These are phyloP conservation scores for Neosalanx taihuensis DNA, from an alignment of 2,797 vertebrate genomes.

Conservation along the genomic window DNA sequence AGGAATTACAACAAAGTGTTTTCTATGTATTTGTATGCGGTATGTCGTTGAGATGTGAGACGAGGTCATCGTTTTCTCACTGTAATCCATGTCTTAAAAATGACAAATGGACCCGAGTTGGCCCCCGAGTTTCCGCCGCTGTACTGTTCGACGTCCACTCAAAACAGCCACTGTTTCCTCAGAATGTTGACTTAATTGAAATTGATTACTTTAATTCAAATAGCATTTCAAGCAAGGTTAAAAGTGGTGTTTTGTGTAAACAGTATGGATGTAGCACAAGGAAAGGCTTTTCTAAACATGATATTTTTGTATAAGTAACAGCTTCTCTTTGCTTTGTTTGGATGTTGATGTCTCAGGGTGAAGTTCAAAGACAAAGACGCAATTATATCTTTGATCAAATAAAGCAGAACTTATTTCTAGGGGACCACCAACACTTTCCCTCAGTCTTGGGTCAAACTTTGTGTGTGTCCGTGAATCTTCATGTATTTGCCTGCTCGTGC, in stretches of 20 bases:
- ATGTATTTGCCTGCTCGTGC: conserved; percentile 13
- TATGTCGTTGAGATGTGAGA: neutral
- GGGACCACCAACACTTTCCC: conserved; percentile 68
- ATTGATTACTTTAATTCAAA: no score
- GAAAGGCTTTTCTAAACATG: neutral
- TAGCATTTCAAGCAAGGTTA: no score
- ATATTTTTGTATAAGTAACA: neutral
- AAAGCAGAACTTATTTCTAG: conserved; percentile 60
- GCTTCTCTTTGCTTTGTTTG: conserved; percentile 1
- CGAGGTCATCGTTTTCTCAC: neutral
- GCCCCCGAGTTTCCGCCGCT: no score
- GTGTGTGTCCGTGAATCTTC: conserved; percentile 33
- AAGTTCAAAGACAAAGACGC: conserved; percentile 6
- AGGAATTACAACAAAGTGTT: no score
- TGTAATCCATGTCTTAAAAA: neutral
- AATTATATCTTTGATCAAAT: conserved; percentile 7
- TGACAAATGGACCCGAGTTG: no score
- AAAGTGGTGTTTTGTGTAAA: no score
- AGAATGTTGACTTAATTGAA: no score
- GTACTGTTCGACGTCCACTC: no score
- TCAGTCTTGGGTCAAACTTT: conserved; percentile 61
- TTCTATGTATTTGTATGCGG: no score
- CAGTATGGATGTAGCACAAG: no score
- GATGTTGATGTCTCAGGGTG: neutral
- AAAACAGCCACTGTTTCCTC: no score